These are phyloP conservation scores for Menura novaehollandiae DNA, from an alignment of 2,113 vertebrate species.

Conservation along the genomic window DNA sequence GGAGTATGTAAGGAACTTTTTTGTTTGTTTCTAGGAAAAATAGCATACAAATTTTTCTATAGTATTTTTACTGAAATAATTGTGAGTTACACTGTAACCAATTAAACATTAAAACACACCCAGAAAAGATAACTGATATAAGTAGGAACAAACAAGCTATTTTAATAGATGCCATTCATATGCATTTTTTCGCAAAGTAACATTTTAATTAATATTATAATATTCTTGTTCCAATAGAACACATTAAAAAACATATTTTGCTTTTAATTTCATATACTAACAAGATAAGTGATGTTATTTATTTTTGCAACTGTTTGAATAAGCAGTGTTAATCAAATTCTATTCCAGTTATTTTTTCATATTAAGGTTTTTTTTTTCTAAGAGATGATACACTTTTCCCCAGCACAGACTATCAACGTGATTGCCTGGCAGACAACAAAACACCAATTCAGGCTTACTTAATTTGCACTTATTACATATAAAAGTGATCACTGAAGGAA, in stretches of 20 bases:
- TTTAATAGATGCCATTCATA: background rate
- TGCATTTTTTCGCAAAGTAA: background rate
- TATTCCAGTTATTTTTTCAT: background rate
- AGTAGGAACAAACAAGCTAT: background rate
- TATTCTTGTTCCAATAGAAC: fast-evolving
- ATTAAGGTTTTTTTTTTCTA: background rate
- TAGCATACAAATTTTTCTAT: background rate
- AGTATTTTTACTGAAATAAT: background rate
- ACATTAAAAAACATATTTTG: background rate
- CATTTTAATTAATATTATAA: background rate
- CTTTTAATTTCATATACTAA: background rate
- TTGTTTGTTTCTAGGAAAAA: background rate
- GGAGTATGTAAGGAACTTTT: background rate
- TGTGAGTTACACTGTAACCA: background rate
- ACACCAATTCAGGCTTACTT: background rate
- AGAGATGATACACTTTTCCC: background rate
- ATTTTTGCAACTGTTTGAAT: background rate
- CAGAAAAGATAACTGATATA: background rate
- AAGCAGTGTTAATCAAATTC: background rate
- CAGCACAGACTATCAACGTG: background rate
- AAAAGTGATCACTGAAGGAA: background rate
- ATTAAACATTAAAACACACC: background rate
- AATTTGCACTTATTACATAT: background rate
- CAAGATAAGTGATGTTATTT: background rate
- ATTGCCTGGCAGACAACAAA: background rate